phyloP scores from a whole-genome alignment of 1,140 invertebrate species.

The Leptonema lineaticorne region DNA sequence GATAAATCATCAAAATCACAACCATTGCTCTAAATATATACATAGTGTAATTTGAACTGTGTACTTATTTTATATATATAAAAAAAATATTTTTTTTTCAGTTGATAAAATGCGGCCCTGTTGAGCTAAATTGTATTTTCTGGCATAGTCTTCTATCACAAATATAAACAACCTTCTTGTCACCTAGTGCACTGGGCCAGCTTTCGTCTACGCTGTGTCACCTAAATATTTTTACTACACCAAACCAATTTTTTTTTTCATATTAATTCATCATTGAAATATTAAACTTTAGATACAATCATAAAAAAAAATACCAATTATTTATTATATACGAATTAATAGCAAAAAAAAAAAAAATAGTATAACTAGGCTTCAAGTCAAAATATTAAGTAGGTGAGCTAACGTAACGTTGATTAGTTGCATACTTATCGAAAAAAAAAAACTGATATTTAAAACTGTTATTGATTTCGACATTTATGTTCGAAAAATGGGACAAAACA shows the following conservation, averaged over 20 bases:
- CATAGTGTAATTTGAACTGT: no score
- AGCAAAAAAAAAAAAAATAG: no score
- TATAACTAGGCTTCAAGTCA: no score
- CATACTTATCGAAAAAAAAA: slow-evolving; percentile 2
- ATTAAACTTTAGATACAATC: no score
- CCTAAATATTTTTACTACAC: slow-evolving; percentile 16
- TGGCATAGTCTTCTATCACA: slow-evolving; percentile 27
- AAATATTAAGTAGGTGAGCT: neutral
- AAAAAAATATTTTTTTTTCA: no score
- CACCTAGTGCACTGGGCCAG: slow-evolving; percentile 28
- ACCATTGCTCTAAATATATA: no score
- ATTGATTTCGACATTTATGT: neutral
- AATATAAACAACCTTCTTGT: slow-evolving; percentile 33
- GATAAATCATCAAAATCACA: no score
- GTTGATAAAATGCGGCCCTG: slow-evolving; percentile 16
- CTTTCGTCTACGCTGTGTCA: slow-evolving; percentile 13
- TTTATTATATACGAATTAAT: no score
- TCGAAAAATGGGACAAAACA: neutral
- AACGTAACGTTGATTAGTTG: neutral
- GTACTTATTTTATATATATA: no score
- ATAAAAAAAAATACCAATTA: no score
- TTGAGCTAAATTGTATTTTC: slow-evolving; percentile 19
- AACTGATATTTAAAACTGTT: neutral
- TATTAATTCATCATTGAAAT: no score
- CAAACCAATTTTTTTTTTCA: no score